Percentiles rank a stretch among this genome's conserved stretches.
Conservation (phyloP, 2,888 invertebrate genomes). For the Melipona beecheii region DNA sequence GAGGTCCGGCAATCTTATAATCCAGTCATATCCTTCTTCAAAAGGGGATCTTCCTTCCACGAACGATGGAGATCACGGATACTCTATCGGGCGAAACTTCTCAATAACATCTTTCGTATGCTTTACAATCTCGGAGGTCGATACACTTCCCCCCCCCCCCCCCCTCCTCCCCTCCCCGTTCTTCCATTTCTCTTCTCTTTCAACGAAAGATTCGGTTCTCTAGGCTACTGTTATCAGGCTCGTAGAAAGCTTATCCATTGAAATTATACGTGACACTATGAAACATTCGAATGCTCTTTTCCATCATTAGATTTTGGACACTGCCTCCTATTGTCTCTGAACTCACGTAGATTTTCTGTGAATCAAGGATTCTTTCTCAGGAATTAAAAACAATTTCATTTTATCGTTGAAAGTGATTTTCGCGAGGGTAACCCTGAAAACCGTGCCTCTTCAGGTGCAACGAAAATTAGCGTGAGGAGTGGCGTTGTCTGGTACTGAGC, state of each 20-base stretch:
- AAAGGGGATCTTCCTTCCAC: constrained; percentile 32
- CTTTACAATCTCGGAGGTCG: constrained; percentile 1
- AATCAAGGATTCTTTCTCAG: too few relatives aligned
- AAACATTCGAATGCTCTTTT: background rate
- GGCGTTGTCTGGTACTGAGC: too few relatives aligned
- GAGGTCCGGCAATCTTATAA: constrained; percentile 56
- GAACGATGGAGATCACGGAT: constrained; percentile 42
- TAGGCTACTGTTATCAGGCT: background rate
- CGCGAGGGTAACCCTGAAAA: too few relatives aligned
- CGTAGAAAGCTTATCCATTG: background rate
- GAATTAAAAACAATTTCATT: too few relatives aligned
- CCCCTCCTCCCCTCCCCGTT: too few relatives aligned
- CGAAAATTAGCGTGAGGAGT: too few relatives aligned
- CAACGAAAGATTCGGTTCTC: background rate
- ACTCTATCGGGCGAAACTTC: constrained; percentile 32
- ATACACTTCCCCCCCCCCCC: background rate
- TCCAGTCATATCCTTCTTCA: constrained; percentile 54
- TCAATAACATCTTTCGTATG: constrained; percentile 43
- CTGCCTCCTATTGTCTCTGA: background rate
- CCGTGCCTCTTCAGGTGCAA: too few relatives aligned
- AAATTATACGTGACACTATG: background rate
- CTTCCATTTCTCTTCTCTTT: background rate
- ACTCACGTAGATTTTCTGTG: background rate
- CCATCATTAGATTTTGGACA: background rate
- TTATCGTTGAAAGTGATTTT: too few relatives aligned